A percentile compares a stretch with the other conserved stretches of the same genome.
Evolutionary conservation across 2,797 vertebrate species (phyloP).

Genomic region (Uromys caudimaculatus): DNA sequence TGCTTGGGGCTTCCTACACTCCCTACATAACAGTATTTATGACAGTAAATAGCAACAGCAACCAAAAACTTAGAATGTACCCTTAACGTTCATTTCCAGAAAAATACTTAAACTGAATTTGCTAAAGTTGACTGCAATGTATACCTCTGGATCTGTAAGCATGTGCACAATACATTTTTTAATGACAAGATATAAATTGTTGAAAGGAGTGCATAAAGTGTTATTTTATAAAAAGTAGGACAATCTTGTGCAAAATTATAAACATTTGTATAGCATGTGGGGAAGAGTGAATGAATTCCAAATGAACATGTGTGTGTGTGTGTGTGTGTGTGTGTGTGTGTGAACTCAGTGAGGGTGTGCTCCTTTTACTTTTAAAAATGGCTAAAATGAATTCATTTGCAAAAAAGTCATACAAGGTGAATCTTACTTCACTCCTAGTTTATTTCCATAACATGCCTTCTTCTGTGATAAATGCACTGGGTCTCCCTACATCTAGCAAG

Average conservation of each 20-base stretch:
- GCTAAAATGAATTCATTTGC: neutral
- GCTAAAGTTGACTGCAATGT: neutral
- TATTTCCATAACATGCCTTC: neutral
- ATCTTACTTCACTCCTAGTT: neutral
- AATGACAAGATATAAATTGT: conserved; percentile 35
- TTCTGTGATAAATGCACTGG: neutral
- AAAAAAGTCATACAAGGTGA: neutral
- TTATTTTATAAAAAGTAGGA: conserved; percentile 20
- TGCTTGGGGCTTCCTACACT: too few relatives aligned
- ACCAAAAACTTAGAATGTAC: neutral
- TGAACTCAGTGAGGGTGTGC: neutral
- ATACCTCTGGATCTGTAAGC: neutral
- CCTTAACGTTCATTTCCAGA: conserved; percentile 12
- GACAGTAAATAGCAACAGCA: neutral
- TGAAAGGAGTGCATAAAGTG: neutral
- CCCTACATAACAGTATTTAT: neutral
- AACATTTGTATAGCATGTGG: neutral
- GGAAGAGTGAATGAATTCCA: neutral
- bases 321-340: neutral
- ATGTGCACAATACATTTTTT: neutral
- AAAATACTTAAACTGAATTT: neutral
- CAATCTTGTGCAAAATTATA: neutral
- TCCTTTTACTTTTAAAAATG: neutral
- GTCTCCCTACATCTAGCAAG: too few relatives aligned
- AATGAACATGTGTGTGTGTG: too few relatives aligned